Base-by-base conservation (phyloP, 2,888 invertebrate species). In the Branchipolynoe longqiensis region DNA sequence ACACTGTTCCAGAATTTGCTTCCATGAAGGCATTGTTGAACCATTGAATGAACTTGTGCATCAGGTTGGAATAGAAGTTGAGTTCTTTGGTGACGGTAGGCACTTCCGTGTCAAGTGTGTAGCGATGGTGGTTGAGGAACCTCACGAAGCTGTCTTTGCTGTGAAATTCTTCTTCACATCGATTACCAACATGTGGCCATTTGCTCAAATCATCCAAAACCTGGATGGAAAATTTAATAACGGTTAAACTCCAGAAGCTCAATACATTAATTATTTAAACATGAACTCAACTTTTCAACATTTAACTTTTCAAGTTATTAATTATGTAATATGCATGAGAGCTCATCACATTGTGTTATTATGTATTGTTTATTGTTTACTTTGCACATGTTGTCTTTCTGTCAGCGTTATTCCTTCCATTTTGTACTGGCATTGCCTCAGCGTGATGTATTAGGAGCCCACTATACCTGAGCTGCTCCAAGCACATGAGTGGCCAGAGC, bases 11-110 rank as follows among this genome's bases (percentile, higher is more conserved):
- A 1, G 90, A 90, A n/a, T 89, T 88, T 22, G 90, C 90, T 85
- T 92, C 92, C 0, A 89, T 89, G 33, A 92, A 97, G n/a, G 91
- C 89, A 78, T 91, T 90, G 82, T 91, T 90, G 36, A 92, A 87
- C 92, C 91, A 92, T 62, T 89, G 89, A 73, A 91, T 89, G 86
- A 92, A 90, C 14, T 91, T 89, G 38, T 90, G 88, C 83, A 91
- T 91, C 86, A 90, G 88, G 38, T 89, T 89, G 8, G 91, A 89
- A 86, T 92, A 92, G 82, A 92, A 90, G 25, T 89, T 85, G 14
- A 92, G 82, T 78, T 92, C 92, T 36, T 89, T 89, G 18, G 89
- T 90, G 28, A 90, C 86, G 0, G 90, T 90, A 6, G 89, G 88
- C 40, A 90, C 88, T 2, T 87, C 81, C 6, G 89, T 88, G 84